Conservation (phyloP, 53 echinoderm and acorn worm genomes). For the Crossaster papposus region DNA sequence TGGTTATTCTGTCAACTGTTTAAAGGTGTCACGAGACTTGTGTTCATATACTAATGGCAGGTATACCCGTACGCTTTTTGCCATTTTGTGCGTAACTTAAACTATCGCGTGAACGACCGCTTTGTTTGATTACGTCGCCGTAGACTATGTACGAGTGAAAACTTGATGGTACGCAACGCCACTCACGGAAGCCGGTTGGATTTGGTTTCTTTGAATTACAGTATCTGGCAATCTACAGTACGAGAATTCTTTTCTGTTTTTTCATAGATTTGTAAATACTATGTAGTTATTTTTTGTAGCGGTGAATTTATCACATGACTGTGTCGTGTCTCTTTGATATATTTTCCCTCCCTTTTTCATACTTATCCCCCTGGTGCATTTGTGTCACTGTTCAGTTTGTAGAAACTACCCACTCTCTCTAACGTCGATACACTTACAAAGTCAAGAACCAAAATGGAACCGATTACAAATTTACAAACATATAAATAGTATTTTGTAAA, state of each 20-base stretch:
- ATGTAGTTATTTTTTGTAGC: slow-evolving; percentile 49
- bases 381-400: background rate
- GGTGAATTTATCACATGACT: background rate
- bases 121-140: background rate
- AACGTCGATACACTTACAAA: background rate
- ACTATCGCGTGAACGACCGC: background rate
- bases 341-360: background rate
- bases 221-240: slow-evolving; percentile 32
- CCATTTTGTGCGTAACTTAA: slow-evolving; percentile 1
- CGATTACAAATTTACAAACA: background rate
- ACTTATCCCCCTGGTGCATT: background rate
- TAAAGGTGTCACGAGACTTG: background rate
- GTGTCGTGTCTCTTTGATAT: background rate
- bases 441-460: background rate
- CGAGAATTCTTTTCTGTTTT: background rate
- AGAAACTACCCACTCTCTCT: background rate
- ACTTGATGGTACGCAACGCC: background rate
- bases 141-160: background rate
- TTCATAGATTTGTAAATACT: slow-evolving; percentile 48
- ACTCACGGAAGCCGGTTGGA: background rate
- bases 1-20: slow-evolving; percentile 11
- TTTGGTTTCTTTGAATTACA: background rate
- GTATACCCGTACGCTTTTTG: background rate
- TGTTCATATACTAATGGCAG: background rate
- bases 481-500: background rate